phyloP scores from a whole-genome alignment of 2,797 vertebrate genomes.

The Coluber constrictor region DNA sequence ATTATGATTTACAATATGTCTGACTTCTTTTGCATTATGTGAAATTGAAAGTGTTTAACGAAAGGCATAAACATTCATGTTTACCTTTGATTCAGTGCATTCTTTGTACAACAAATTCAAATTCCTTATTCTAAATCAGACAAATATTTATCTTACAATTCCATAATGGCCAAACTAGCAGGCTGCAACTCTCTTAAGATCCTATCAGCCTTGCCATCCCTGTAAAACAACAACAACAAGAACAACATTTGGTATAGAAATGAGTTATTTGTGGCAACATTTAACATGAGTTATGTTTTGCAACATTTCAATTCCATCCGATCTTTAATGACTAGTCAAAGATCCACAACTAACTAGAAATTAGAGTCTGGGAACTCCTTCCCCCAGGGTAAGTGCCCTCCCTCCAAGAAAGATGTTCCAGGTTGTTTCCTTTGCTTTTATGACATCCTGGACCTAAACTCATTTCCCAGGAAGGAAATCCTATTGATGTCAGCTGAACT shows the following conservation, averaged over 20 bases:
- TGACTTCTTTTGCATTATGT: neutral
- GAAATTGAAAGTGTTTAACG: neutral
- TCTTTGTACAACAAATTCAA: neutral
- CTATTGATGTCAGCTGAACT: neutral
- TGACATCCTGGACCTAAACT: neutral
- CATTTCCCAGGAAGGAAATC: slow-evolving; percentile 14
- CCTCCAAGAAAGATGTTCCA: neutral
- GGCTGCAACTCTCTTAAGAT: neutral
- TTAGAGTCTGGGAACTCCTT: neutral
- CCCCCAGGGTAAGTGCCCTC: too few species aligned
- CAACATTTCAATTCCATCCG: neutral
- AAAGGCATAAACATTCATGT: neutral
- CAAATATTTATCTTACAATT: neutral
- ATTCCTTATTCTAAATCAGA: neutral
- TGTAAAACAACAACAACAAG: neutral
- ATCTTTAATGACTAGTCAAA: neutral
- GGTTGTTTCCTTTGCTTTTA: neutral
- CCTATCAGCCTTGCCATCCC: neutral
- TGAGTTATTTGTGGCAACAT: neutral
- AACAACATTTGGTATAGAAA: neutral
- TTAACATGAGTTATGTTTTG: too few species aligned
- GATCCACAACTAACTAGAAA: neutral
- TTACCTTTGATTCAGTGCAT: neutral
- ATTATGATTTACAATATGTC: neutral
- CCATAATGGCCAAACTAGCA: neutral